Evolutionary conservation across 2,113 vertebrate species (phyloP).

Genomic region (Sterna hirundo): DNA sequence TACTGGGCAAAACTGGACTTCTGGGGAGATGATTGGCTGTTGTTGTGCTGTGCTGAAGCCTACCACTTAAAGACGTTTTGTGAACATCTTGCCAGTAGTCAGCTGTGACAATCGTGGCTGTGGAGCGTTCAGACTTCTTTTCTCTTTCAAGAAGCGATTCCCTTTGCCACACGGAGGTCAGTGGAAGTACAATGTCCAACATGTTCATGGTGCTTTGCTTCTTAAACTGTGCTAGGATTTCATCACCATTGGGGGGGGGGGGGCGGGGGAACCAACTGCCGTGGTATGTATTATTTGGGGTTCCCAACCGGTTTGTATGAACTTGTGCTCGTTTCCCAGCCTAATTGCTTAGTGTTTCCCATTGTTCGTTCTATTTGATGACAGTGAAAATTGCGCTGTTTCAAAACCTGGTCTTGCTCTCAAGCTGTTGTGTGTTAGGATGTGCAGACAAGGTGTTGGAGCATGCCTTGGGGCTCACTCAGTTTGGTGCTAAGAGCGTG

Average conservation of each 20-base stretch:
- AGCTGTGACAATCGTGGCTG: conserved; percentile 68
- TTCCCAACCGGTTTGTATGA: not conserved
- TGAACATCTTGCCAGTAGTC: conserved; percentile 54
- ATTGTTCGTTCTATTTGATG: not conserved
- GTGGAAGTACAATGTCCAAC: not conserved
- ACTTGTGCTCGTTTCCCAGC: not conserved
- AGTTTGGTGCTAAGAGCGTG: not conserved
- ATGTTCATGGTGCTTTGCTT: not conserved
- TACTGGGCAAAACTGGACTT: conserved; percentile 60
- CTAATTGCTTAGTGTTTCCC: not conserved
- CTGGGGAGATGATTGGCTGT: conserved; percentile 18
- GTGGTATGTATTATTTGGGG: not conserved
- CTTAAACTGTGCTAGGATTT: not conserved
- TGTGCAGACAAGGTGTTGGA: not conserved
- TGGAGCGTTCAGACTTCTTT: conserved; percentile 54
- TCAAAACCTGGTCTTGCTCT: not conserved
- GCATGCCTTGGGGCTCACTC: not conserved
- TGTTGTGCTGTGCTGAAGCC: conserved; percentile 38
- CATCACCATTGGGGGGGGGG: not conserved
- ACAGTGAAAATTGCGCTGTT: not conserved
- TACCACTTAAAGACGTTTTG: conserved; percentile 6
- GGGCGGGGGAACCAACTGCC: not conserved
- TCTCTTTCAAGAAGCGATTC: conserved; percentile 46
- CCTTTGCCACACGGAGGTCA: conserved; percentile 48
- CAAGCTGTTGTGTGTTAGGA: not conserved